These are phyloP conservation scores for Hybos culiciformis DNA, from an alignment of 2,888 invertebrate species.

Conservation along the genomic window DNA sequence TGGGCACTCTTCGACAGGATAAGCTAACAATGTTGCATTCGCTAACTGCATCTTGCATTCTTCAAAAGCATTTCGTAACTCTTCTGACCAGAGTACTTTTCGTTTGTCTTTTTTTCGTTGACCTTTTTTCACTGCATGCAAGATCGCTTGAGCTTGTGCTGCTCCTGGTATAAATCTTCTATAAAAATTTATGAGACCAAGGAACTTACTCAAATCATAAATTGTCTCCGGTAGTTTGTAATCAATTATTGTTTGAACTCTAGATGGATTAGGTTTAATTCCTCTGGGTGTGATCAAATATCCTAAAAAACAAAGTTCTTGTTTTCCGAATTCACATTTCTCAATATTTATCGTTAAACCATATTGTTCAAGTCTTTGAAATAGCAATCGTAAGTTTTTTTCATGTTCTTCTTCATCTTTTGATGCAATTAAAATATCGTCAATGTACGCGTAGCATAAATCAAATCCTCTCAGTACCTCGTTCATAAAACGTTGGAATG, in stretches of 20 bases:
- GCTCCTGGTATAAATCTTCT: conserved; percentile 1
- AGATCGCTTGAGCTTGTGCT: background rate
- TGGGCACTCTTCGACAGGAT: no score
- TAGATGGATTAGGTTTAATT: background rate
- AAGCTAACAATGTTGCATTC: no score
- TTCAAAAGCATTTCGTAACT: no score
- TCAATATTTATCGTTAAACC: conserved; percentile 15
- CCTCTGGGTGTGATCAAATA: conserved; percentile 3
- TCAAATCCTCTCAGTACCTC: conserved; percentile 15
- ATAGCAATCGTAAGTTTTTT: conserved; percentile 15
- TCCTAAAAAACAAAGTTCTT: conserved; percentile 7
- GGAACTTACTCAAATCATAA: conserved; percentile 2
- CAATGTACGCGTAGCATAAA: conserved; percentile 18
- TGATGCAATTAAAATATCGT: conserved; percentile 21
- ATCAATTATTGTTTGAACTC: conserved; percentile 1
- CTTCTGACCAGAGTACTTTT: no score
- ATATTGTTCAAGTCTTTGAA: conserved; percentile 13
- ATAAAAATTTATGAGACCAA: conserved; percentile 9
- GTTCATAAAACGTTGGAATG: conserved; percentile 26
- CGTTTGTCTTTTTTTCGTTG: background rate
- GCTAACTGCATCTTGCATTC: no score
- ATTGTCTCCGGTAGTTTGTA: background rate
- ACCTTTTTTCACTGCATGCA: background rate
- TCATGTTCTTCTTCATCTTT: conserved; percentile 12
- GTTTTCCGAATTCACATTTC: conserved; percentile 11